Evolutionary conservation across 2,797 vertebrate genomes (phyloP), one percentile per base, ranked within the genome.

Genomic region (Centroberyx gerrardi): DNA sequence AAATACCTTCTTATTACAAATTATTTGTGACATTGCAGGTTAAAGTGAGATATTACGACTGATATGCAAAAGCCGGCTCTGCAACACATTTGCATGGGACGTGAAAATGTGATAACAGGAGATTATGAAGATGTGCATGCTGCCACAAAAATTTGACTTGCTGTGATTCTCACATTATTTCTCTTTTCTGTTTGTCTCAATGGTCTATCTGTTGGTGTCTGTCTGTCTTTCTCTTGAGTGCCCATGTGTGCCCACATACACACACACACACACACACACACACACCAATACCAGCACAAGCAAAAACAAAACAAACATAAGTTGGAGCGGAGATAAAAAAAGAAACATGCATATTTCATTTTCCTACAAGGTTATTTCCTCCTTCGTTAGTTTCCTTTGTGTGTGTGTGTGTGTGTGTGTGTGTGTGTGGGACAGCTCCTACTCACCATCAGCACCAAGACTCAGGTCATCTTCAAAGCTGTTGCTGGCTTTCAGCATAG

Each of bases 391-490:
- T 62, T 70, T 36, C 13, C 22, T 36, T 8, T 42, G 48, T 61
- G 18, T 60, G 49, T 49, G 62, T 33, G 52, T 49, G 58, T 42
- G 14, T 53, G 51, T 31, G 54, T 62, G 58, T 65, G 55, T 56
- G 58, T 14, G 55, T 55, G 2, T 33, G 46, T 74, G 62, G 9
- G 22, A 28, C 12, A 28, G 6, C 17, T 58, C 15, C 55, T 2
- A 27, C 86, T 88, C 92, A 97, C 98, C 97, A 90, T 98, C 97
- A 40, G 96, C 96, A 90, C 97, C 97, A 28, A 97, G 94, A 68
- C 83, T 95, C 79, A 97, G 90, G 54, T 98, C 96, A 87, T 97
- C 97, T 51, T 96, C 95, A 75, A 94, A 94, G 85, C 95, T 96
- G 86, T 87, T 81, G 18, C 67, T 88, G 52, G 38, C 60, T 91